Evolutionary conservation across 2,797 vertebrate species (phyloP).

Genomic region (Xyrichtys novacula): DNA sequence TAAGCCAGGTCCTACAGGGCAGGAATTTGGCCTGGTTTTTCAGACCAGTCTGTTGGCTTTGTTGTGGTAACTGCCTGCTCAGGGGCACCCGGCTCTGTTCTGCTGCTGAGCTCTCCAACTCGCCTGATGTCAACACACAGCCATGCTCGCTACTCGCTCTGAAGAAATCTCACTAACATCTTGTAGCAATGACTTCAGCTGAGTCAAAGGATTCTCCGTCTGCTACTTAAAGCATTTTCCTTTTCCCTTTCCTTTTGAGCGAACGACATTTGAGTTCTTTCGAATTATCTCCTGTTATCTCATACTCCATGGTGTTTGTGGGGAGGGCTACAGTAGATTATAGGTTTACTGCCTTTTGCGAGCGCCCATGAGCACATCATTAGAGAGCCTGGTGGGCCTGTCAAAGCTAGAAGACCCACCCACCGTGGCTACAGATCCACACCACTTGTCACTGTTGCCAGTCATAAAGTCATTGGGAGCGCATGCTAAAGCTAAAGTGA

Average conservation of each 20-base stretch:
- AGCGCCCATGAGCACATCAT: slow-evolving; percentile 64
- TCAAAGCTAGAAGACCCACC: slow-evolving; percentile 73
- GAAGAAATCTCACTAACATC: slow-evolving; percentile 62
- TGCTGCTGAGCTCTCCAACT: slow-evolving; percentile 64
- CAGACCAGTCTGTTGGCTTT: slow-evolving; percentile 79
- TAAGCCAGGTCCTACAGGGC: slow-evolving; percentile 83
- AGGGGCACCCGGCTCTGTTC: slow-evolving; percentile 77
- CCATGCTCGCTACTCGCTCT: slow-evolving; percentile 59
- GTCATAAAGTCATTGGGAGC: slow-evolving; percentile 88
- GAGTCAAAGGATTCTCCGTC: slow-evolving; percentile 36
- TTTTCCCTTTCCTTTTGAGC: no score
- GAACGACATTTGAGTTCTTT: no score
- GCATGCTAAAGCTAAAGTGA: slow-evolving; percentile 40
- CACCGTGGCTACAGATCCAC: slow-evolving; percentile 65
- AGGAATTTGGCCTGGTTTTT: slow-evolving; percentile 83
- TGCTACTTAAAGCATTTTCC: slow-evolving; percentile 28
- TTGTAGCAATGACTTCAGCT: slow-evolving; percentile 51
- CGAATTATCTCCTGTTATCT: slow-evolving; percentile 17
- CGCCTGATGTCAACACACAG: slow-evolving; percentile 75
- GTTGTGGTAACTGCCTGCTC: slow-evolving; percentile 82
- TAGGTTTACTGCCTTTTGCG: slow-evolving; percentile 41
- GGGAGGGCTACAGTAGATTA: slow-evolving; percentile 45
- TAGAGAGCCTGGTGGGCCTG: slow-evolving; percentile 62
- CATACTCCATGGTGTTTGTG: slow-evolving; percentile 6
- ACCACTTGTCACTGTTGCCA: slow-evolving; percentile 85